Evolutionary conservation across 2,797 vertebrate species (phyloP).

Genomic region (Nannoperca obscura): DNA sequence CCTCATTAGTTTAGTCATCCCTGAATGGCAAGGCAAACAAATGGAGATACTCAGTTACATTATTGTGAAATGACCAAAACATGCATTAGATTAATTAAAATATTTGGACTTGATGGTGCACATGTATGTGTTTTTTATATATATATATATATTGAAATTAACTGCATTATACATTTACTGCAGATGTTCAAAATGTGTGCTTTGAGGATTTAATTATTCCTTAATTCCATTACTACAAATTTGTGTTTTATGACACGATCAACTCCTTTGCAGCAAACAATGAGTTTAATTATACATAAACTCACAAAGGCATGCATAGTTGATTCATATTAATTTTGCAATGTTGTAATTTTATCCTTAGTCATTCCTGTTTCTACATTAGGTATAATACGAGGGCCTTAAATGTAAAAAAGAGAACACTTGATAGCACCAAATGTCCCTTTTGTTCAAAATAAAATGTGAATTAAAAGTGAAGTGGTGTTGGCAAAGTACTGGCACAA

Average conservation of each 20-base stretch:
- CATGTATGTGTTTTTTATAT: neutral
- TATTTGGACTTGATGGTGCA: neutral
- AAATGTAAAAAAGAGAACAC: neutral
- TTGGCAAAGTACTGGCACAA: neutral
- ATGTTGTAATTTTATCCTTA: neutral
- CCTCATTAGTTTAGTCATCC: constrained; percentile 52
- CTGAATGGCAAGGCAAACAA: constrained; percentile 36
- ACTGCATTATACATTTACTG: neutral
- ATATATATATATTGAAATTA: neutral
- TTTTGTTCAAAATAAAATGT: neutral
- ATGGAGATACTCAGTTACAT: constrained; percentile 14
- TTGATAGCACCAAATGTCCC: neutral
- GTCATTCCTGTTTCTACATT: neutral
- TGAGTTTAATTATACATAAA: constrained; percentile 1
- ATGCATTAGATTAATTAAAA: constrained; percentile 5
- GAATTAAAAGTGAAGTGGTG: neutral
- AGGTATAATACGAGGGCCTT: neutral
- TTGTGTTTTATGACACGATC: constrained; percentile 3
- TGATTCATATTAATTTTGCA: constrained; percentile 8
- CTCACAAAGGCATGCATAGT: neutral
- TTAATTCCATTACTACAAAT: neutral
- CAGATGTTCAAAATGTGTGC: neutral
- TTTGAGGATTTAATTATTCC: constrained; percentile 17
- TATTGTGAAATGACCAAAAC: constrained; percentile 17
- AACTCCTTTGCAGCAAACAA: neutral